Evolutionary conservation across 2,113 vertebrate species (phyloP), one percentile per base, ranked within the genome.

Genomic region (Haplotaxodon microlepis): DNA sequence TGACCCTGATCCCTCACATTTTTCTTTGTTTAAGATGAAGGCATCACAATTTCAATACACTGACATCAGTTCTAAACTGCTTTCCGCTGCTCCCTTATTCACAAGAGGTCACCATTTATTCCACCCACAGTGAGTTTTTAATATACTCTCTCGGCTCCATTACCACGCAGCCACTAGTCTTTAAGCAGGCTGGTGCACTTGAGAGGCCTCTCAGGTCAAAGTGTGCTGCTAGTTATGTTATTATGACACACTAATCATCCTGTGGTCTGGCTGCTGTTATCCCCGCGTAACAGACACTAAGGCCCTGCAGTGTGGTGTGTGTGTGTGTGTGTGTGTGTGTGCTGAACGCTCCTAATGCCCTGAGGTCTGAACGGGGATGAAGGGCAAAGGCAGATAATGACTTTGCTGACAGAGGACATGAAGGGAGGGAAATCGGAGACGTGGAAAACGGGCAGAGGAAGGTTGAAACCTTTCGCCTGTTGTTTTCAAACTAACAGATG

Each of bases 311-410:
- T 78, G 59, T 56, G 40, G 76, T 45, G 24, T 63, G 51, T 56
- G 45, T 50, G 45, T n/a, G 45, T 14, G 24, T 17, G 47, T 27
- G 78, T 34, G 29, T 17, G 53, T 16, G 61, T 63, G 31, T 0
- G 34, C 19, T 21, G 59, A 76, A 57, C 56, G n/a, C 40, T 83
- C 66, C 73, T 90, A 78, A 90, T 84, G 79, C 84, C 66, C 73
- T 14, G 61, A 84, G 69, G 89, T 9, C 82, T 86, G 69, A 56
- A 78, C 83, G 16, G 61, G 89, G 84, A 92, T 86, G 82, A 91
- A 91, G 90, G 57, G 45, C 84, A 86, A 85, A 85, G 71, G 63
- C 51, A 88, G 56, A 91, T 87, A 87, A 76, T 54, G 81, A 86
- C 27, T 88, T 12, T 82, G 84, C n/a, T 84, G 87, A 81, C 71